phyloP scores from a whole-genome alignment of 1,140 invertebrate species.

The Anthonomus grandis region DNA sequence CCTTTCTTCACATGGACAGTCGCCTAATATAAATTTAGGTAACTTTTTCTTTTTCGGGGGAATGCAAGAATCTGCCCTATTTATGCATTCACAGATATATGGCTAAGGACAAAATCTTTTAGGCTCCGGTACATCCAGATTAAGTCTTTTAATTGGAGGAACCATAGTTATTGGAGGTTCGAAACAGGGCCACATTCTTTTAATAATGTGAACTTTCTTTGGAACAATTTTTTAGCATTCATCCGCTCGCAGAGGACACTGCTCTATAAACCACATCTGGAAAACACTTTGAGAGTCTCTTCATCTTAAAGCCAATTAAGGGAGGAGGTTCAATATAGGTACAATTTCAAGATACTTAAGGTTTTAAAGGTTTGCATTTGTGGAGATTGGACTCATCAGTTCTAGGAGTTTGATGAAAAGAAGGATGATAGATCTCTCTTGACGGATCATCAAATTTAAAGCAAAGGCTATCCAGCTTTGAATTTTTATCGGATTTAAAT shows the following conservation, averaged over 20 bases:
- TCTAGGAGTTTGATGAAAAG: slow-evolving; percentile 12
- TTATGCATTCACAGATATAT: not conserved
- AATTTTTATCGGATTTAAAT: not conserved
- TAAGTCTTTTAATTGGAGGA: slow-evolving; percentile 16
- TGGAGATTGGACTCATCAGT: slow-evolving; percentile 22
- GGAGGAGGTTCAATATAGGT: slow-evolving; percentile 26
- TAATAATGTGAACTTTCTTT: slow-evolving; percentile 14
- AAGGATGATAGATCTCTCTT: not conserved
- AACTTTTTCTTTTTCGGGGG: slow-evolving; percentile 14
- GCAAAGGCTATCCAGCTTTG: slow-evolving; percentile 8
- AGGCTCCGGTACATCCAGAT: slow-evolving; percentile 20
- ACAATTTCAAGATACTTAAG: slow-evolving; percentile 20
- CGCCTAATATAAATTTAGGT: slow-evolving; percentile 14
- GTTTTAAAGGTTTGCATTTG: slow-evolving; percentile 19
- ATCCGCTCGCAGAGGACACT: slow-evolving; percentile 24
- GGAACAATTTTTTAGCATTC: slow-evolving; percentile 9
- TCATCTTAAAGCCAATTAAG: slow-evolving; percentile 15
- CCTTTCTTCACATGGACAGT: slow-evolving; percentile 22
- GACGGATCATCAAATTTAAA: slow-evolving; percentile 14
- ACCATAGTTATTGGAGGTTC: slow-evolving; percentile 13
- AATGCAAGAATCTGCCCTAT: slow-evolving; percentile 19
- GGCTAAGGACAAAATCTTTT: slow-evolving; percentile 10
- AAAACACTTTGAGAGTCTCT: slow-evolving; percentile 21
- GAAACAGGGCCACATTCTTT: slow-evolving; percentile 17
- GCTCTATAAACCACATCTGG: slow-evolving; percentile 18